phyloP scores from a whole-genome alignment of 2,797 vertebrate genomes.

The Danionella dracula region DNA sequence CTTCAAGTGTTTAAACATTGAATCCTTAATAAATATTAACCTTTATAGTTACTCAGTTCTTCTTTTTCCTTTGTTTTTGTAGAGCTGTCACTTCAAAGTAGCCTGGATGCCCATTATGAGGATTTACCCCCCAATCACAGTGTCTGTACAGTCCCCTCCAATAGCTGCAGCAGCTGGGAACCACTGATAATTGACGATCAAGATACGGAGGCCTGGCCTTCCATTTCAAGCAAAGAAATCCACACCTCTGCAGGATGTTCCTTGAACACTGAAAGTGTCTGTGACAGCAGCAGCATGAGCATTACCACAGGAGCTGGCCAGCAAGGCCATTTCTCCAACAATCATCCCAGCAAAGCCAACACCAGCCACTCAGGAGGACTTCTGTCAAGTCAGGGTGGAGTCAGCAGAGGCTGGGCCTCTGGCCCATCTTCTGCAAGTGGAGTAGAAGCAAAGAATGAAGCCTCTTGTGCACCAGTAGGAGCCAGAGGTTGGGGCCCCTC shows the following conservation, averaged over 20 bases:
- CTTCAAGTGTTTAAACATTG: no score
- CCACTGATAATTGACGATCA: conserved; percentile 87
- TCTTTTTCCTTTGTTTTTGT: conserved; percentile 41
- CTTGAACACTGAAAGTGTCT: conserved; percentile 83
- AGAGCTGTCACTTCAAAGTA: conserved; percentile 82
- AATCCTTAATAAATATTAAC: no score
- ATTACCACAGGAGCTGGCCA: conserved; percentile 90
- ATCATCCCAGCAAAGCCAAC: conserved; percentile 78
- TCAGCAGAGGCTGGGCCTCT: conserved; percentile 82
- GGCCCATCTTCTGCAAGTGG: conserved; percentile 59
- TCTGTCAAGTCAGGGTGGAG: conserved; percentile 80
- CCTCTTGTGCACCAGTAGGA: conserved; percentile 77
- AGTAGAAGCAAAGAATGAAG: conserved; percentile 79
- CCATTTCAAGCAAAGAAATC: conserved; percentile 81
- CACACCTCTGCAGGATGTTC: conserved; percentile 85
- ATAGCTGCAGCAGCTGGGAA: conserved; percentile 82
- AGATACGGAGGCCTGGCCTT: conserved; percentile 89
- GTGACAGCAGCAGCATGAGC: conserved; percentile 82
- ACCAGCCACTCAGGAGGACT: conserved; percentile 78
- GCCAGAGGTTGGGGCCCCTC: conserved; percentile 84
- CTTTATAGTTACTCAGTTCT: conserved; percentile 1
- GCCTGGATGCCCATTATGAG: conserved; percentile 93
- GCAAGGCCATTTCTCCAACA: conserved; percentile 78
- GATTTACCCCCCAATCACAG: conserved; percentile 83
- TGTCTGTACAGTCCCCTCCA: conserved; percentile 72